Percentiles rank a stretch among this genome's conserved stretches.
Evolutionary conservation across 2,888 invertebrate species (phyloP).

Genomic region (Andrena trimmerana): DNA sequence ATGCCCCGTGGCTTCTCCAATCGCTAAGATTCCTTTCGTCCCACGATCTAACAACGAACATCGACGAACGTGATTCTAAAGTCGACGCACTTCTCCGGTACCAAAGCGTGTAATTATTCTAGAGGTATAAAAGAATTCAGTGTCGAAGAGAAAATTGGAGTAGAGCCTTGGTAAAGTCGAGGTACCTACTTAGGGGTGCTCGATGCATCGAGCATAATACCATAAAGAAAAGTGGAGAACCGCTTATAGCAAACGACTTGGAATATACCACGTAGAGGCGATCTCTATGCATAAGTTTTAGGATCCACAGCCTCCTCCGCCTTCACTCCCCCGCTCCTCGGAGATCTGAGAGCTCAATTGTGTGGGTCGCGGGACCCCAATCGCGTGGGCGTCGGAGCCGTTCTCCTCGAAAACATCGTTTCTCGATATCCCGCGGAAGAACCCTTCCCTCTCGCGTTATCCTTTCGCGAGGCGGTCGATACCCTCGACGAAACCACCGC

Average conservation of each 20-base stretch:
- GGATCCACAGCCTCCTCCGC: constrained; percentile 36
- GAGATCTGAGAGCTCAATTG: constrained; percentile 36
- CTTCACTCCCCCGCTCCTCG: neutral
- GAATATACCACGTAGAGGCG: neutral
- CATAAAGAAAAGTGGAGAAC: neutral
- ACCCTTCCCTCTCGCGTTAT: constrained; percentile 19
- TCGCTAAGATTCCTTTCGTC: too few relatives aligned
- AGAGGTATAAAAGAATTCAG: too few relatives aligned
- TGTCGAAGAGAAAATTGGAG: too few relatives aligned
- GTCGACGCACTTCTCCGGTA: too few relatives aligned
- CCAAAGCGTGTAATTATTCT: too few relatives aligned
- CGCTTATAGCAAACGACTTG: neutral
- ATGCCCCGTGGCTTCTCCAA: neutral
- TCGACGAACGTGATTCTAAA: too few relatives aligned
- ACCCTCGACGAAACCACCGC: neutral
- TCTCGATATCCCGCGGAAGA: constrained; percentile 45
- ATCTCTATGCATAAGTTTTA: constrained; percentile 53
- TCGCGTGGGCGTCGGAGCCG: constrained; percentile 54
- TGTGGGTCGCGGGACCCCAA: constrained; percentile 38
- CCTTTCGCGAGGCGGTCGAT: constrained; percentile 2
- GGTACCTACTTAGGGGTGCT: too few relatives aligned
- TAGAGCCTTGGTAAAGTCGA: too few relatives aligned
- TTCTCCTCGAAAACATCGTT: constrained; percentile 56
- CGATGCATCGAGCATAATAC: too few relatives aligned
- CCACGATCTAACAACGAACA: too few relatives aligned